These are phyloP conservation scores for Peromyscus eremicus DNA, from an alignment of 2,797 vertebrate species.

Conservation along the genomic window DNA sequence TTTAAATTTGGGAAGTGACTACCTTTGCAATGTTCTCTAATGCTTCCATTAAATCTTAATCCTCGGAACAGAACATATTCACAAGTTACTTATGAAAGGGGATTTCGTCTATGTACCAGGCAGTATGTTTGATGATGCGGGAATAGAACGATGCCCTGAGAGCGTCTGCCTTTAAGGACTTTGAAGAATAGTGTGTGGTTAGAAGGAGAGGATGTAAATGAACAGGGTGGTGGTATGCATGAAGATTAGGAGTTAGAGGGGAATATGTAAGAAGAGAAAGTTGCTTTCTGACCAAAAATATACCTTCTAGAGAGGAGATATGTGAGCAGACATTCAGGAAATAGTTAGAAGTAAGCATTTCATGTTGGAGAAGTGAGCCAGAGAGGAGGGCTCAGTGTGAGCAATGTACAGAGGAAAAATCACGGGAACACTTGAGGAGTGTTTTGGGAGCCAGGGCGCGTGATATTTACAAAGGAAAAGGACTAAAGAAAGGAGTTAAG, in stretches of 20 bases:
- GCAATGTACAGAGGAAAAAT: background rate
- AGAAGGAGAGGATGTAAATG: background rate
- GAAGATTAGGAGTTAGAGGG: fast-evolving
- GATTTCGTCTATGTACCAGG: constrained; percentile 16
- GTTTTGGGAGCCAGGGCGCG: background rate
- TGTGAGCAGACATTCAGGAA: background rate
- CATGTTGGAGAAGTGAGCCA: background rate
- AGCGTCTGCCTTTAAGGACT: background rate
- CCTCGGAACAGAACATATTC: background rate
- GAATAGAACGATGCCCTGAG: background rate
- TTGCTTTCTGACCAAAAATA: background rate
- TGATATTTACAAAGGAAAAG: background rate
- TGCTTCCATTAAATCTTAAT: constrained; percentile 1
- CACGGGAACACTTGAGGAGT: background rate
- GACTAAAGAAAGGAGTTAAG: background rate
- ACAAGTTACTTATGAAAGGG: background rate
- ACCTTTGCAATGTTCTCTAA: background rate
- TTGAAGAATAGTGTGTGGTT: background rate
- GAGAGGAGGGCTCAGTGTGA: background rate
- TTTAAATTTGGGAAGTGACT: constrained; percentile 31
- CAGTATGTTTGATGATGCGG: background rate
- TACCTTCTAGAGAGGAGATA: background rate
- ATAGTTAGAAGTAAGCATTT: background rate
- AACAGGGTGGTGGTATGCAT: background rate
- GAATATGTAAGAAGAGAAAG: background rate